phyloP scores from a whole-genome alignment of 1,140 invertebrate species.

The Scaptomyza hsui region DNA sequence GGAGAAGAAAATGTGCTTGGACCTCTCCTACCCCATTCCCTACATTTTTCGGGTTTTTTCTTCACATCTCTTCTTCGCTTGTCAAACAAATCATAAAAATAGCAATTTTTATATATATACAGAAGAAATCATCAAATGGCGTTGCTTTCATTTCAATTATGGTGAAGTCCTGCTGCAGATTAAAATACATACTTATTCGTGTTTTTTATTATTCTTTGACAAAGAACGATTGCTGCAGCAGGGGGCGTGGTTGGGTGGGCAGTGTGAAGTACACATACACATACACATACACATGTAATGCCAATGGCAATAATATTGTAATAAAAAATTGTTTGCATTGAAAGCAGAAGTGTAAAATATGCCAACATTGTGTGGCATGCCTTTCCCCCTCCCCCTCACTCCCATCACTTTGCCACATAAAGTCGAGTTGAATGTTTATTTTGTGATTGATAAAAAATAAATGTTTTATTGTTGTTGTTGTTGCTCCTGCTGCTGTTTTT shows the following conservation, averaged over 20 bases:
- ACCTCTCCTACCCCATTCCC: too few species aligned
- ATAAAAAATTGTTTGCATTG: conserved; percentile 68
- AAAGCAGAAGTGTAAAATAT: conserved; percentile 70
- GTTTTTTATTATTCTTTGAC: conserved; percentile 23
- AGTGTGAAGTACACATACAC: background rate
- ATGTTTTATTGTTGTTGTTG: conserved; percentile 58
- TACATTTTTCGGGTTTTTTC: background rate
- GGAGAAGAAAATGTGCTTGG: conserved; percentile 15
- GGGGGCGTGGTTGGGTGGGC: background rate
- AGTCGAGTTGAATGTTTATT: conserved; percentile 68
- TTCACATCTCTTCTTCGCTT: conserved; percentile 21
- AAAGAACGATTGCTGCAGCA: background rate
- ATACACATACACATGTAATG: conserved; percentile 31
- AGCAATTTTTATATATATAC: conserved; percentile 8
- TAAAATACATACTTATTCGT: conserved; percentile 48
- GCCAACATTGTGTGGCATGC: conserved; percentile 24
- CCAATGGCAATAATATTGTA: conserved; percentile 72
- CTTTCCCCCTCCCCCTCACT: conserved; percentile 4
- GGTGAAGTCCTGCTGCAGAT: conserved; percentile 50
- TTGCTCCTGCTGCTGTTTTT: conserved; percentile 22
- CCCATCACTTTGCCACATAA: conserved; percentile 26
- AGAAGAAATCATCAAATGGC: conserved; percentile 57
- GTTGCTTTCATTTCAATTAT: conserved; percentile 76
- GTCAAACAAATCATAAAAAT: conserved; percentile 78
- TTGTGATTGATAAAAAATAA: conserved; percentile 76